These are phyloP conservation scores for Sebastes iracundus DNA, from an alignment of 2,797 vertebrate species.

Conservation along the genomic window DNA sequence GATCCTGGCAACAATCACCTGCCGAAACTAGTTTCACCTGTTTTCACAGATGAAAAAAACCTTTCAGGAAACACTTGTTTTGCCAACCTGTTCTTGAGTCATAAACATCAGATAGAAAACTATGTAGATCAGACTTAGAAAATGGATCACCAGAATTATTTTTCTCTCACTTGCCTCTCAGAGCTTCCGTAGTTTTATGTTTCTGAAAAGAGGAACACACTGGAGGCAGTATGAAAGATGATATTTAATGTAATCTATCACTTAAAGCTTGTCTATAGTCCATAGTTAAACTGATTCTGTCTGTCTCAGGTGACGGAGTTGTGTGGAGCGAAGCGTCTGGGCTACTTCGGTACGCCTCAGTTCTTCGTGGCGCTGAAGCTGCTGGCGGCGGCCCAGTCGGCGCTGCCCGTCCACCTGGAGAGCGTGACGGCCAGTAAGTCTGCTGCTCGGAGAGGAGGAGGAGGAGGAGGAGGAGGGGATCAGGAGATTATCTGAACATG, in stretches of 20 bases:
- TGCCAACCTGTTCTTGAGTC: too few species aligned
- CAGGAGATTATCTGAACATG: constrained; percentile 74
- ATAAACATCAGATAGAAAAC: too few species aligned
- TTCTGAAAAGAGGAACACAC: not conserved
- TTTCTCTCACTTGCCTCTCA: too few species aligned
- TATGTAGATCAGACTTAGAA: too few species aligned
- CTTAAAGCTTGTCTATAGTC: not conserved
- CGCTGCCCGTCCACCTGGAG: constrained; percentile 89
- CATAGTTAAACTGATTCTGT: not conserved
- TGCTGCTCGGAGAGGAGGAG: constrained; percentile 48
- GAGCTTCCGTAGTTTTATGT: not conserved
- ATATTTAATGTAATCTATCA: not conserved
- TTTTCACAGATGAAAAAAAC: too few species aligned
- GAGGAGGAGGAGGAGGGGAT: constrained; percentile 60
- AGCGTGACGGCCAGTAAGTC: constrained; percentile 90
- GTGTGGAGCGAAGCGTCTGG: constrained; percentile 92
- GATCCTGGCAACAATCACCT: too few species aligned
- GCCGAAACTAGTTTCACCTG: too few species aligned
- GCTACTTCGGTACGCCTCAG: constrained; percentile 91
- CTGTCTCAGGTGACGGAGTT: constrained; percentile 89
- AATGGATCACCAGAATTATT: too few species aligned
- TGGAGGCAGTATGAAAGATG: too few species aligned
- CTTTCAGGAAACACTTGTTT: too few species aligned
- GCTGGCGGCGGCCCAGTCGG: constrained; percentile 90
- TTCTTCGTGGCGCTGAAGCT: constrained; percentile 95